Percentiles rank a stretch among this genome's conserved stretches.
These are phyloP conservation scores for Microdon myrmicae DNA, from an alignment of 2,888 invertebrate species.

Conservation along the genomic window DNA sequence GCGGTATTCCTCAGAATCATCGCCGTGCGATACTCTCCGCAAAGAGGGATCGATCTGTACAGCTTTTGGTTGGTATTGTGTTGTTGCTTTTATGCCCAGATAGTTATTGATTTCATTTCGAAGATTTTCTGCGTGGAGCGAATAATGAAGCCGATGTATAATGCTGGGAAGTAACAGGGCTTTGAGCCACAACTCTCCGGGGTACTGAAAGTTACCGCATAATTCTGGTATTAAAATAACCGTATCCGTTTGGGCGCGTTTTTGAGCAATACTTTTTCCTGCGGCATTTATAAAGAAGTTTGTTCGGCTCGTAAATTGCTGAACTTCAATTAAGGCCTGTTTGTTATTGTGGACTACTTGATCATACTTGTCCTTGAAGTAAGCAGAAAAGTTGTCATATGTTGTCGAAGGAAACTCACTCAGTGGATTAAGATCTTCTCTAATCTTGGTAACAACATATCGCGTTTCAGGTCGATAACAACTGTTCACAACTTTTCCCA, in stretches of 20 bases:
- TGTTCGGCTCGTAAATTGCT: conserved; percentile 63
- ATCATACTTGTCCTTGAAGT: conserved; percentile 81
- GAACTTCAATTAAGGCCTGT: conserved; percentile 86
- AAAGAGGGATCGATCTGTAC: conserved; percentile 60
- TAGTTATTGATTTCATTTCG: conserved; percentile 64
- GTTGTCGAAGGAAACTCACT: conserved; percentile 74
- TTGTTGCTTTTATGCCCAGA: conserved; percentile 54
- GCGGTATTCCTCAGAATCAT: conserved; percentile 55
- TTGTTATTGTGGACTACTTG: conserved; percentile 69
- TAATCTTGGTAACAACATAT: conserved; percentile 78
- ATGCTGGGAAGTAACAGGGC: conserved; percentile 85
- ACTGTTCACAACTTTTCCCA: conserved; percentile 83
- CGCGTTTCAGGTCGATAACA: conserved; percentile 77
- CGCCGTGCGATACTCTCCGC: conserved; percentile 56
- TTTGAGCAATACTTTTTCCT: conserved; percentile 11
- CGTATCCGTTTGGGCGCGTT: conserved; percentile 55
- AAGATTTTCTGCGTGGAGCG: conserved; percentile 63
- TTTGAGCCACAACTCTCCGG: conserved; percentile 85
- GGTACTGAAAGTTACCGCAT: conserved; percentile 77
- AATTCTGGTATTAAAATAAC: conserved; percentile 89
- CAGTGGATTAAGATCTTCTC: conserved; percentile 73
- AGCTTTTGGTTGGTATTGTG: conserved; percentile 57
- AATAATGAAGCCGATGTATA: conserved; percentile 73
- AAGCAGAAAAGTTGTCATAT: conserved; percentile 75
- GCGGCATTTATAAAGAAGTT: conserved; percentile 64